A percentile compares a stretch with the other conserved stretches of the same genome.
Conservation (phyloP, 1,140 invertebrate species). For the Monomorium pharaonis region DNA sequence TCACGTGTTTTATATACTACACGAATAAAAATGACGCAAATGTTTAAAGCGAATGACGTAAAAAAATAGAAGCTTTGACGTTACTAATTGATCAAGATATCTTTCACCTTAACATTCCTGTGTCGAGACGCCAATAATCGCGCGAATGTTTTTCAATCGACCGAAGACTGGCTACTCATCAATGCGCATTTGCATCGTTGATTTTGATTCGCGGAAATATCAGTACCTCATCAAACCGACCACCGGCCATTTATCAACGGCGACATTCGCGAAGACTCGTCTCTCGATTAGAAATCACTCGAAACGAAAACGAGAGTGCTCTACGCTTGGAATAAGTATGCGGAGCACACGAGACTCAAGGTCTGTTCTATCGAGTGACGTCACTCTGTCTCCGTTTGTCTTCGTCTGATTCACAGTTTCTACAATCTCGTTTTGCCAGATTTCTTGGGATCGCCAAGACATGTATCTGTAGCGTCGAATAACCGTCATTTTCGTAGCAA, state of each 20-base stretch:
- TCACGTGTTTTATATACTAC: not conserved
- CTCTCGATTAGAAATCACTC: constrained; percentile 49
- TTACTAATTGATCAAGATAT: constrained; percentile 3
- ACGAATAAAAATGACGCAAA: not conserved
- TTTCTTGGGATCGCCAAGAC: constrained; percentile 58
- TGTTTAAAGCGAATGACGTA: not conserved
- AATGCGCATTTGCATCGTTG: constrained; percentile 22
- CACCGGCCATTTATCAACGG: constrained; percentile 2
- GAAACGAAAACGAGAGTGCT: constrained; percentile 73
- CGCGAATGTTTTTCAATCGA: constrained; percentile 24
- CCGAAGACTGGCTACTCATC: not conserved
- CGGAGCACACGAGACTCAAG: constrained; percentile 64
- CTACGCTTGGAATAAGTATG: constrained; percentile 56
- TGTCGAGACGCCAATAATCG: constrained; percentile 6
- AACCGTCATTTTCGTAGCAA: not conserved
- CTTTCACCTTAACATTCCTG: not conserved
- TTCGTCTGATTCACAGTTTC: constrained; percentile 41
- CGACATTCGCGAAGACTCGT: not conserved
- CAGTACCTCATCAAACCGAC: not conserved
- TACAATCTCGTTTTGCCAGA: constrained; percentile 58
- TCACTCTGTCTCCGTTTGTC: constrained; percentile 50
- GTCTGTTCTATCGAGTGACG: constrained; percentile 60
- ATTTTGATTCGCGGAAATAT: constrained; percentile 51
- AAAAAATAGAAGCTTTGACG: not conserved
- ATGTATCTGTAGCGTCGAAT: constrained; percentile 22